Base-by-base conservation (phyloP, 2,113 vertebrate species). In the Epinephelus lanceolatus region DNA sequence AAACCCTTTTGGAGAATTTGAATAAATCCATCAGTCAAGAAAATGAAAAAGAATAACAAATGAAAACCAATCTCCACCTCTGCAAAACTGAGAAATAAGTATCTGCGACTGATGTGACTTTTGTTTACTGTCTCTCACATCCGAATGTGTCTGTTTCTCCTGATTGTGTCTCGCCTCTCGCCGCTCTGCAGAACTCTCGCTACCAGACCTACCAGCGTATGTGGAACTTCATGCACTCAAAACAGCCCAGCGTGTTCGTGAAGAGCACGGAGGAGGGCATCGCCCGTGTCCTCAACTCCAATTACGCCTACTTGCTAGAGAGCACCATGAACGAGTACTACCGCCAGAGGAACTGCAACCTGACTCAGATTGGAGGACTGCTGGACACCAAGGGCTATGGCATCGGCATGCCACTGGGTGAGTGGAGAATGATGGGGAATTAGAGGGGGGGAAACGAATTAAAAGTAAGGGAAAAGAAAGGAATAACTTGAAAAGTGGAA, bases 181-280 rank as follows among this genome's bases (percentile, higher is more conserved):
- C 27, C 0, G 52, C 65, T 63, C 13, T 21, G n/a, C 95, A 99
- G 98, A 99, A 99, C 91, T 99, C 98, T 21, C 97, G 97, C 71
- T 99, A 99, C 91, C 98, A 99, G 96, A 99, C 98, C 0, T 99
- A 99, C 94, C 98, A 99, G 89, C 95, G 98, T 52, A 99, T 99
- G 98, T 99, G 98, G 98, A 99, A 99, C 90, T 99, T 98, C 95
- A 99, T 99, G 98, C 96, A 99, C 91, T 99, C 98, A 47, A 99
- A 99, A 93, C 97, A 99, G 94, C 98, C 98, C 0, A 98, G 97
- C 0, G 97, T 99, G 86, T 99, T 99, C 15, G 98, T 99, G 87
- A 99, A 99, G 95, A 99, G 98, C 95, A 99, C 98, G 0, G 98
- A 99, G 93, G 98, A 99, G 80, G 98, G 98, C 23, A 99, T 99